These are phyloP conservation scores for Agrenia bidenticulata DNA, from an alignment of 2,888 invertebrate species.

Conservation along the genomic window DNA sequence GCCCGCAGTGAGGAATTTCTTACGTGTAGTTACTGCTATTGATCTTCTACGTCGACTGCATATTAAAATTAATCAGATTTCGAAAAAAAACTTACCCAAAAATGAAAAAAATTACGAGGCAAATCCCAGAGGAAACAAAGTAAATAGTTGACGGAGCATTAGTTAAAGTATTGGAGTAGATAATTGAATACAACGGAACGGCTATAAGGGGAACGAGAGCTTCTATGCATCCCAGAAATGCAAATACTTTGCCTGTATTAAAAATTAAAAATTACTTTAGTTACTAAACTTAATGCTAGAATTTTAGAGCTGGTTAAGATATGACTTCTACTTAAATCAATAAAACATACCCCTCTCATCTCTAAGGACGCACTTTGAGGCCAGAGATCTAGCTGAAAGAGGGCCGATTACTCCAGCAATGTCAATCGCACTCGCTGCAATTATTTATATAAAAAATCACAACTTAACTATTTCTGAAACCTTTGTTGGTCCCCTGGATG, in stretches of 20 bases:
- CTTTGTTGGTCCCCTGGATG: too few relatives aligned
- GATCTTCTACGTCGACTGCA: too few relatives aligned
- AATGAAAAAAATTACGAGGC: constrained; percentile 41
- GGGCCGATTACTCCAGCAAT: constrained; percentile 51
- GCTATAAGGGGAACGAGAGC: constrained; percentile 51
- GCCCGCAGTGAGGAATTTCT: too few relatives aligned
- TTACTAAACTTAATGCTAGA: too few relatives aligned
- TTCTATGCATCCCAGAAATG: constrained; percentile 52
- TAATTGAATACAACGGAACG: constrained; percentile 49
- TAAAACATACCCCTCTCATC: constrained; percentile 52
- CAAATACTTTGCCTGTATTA: constrained; percentile 50
- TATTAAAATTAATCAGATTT: too few relatives aligned
- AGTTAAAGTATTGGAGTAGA: constrained; percentile 46
- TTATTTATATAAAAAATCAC: constrained; percentile 7
- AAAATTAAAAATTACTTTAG: too few relatives aligned
- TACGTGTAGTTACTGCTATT: too few relatives aligned
- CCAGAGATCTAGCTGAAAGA: constrained; percentile 48
- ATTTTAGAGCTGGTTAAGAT: too few relatives aligned
- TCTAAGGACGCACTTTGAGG: constrained; percentile 51
- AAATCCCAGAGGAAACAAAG: constrained; percentile 47
- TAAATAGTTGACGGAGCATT: constrained; percentile 47
- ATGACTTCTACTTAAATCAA: too few relatives aligned
- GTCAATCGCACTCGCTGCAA: constrained; percentile 45
- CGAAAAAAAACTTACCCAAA: constrained; percentile 40
- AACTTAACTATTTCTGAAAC: neutral